These are phyloP conservation scores for Littorina saxatilis DNA, from an alignment of 1,140 invertebrate genomes.

Conservation along the genomic window DNA sequence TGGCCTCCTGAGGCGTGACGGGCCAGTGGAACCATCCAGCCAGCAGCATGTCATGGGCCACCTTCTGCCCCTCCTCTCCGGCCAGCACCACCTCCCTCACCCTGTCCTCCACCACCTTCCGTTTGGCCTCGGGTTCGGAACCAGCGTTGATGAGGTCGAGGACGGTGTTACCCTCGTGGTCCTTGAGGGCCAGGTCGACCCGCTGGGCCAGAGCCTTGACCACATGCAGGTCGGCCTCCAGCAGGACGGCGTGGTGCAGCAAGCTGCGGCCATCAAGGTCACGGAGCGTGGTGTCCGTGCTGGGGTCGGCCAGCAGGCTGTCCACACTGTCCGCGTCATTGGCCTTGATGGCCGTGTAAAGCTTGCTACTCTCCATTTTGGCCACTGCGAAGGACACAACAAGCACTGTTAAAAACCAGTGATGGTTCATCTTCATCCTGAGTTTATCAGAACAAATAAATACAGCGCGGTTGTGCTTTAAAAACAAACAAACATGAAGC, in stretches of 20 bases:
- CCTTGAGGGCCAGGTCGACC: slow-evolving; percentile 35
- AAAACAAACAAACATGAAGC: too few relatives aligned
- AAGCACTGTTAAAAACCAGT: too few relatives aligned
- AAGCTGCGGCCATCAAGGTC: slow-evolving; percentile 47
- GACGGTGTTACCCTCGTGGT: slow-evolving; percentile 52
- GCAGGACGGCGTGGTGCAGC: slow-evolving; percentile 46
- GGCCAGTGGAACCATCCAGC: slow-evolving; percentile 56
- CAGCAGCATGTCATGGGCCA: slow-evolving; percentile 43
- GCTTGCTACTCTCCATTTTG: slow-evolving; percentile 40
- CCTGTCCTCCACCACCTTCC: slow-evolving; percentile 37
- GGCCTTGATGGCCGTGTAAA: slow-evolving; percentile 48
- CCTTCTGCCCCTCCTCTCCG: slow-evolving; percentile 39
- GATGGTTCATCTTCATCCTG: too few relatives aligned
- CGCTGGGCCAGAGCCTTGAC: slow-evolving; percentile 53
- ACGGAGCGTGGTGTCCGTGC: slow-evolving; percentile 38
- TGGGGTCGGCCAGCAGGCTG: slow-evolving; percentile 20
- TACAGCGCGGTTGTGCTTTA: too few relatives aligned
- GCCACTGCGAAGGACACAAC: not conserved
- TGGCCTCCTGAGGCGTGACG: slow-evolving; percentile 22
- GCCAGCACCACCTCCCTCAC: slow-evolving; percentile 39
- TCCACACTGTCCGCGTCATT: slow-evolving; percentile 43
- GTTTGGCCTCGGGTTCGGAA: not conserved
- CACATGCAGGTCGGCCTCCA: slow-evolving; percentile 42
- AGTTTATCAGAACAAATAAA: too few relatives aligned
- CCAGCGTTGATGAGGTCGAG: slow-evolving; percentile 49